Evolutionary conservation across 2,113 vertebrate genomes (phyloP).

Genomic region (Tenebrosternarchus preto): DNA sequence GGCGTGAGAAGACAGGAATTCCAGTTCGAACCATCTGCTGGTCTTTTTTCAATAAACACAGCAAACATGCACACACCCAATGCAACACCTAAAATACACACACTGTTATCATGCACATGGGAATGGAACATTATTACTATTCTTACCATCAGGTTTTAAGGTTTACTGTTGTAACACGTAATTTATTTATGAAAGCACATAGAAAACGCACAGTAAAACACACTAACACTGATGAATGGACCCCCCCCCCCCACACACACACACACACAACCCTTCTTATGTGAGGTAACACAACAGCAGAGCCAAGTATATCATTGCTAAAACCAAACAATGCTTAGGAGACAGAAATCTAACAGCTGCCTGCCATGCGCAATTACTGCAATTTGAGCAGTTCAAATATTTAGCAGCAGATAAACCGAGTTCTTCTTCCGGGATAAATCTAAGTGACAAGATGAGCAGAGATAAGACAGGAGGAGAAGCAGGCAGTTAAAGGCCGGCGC

Average conservation of each 20-base stretch:
- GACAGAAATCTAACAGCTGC: neutral
- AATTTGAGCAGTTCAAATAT: conserved; percentile 4
- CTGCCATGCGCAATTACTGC: neutral
- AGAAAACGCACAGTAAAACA: too few relatives aligned
- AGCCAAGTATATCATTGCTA: too few relatives aligned
- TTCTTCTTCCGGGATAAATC: neutral
- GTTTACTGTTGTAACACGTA: too few relatives aligned
- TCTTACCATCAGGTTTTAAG: too few relatives aligned
- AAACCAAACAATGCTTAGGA: neutral
- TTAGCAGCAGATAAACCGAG: neutral
- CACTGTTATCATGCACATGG: neutral
- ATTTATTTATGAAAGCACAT: too few relatives aligned
- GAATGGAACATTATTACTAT: neutral
- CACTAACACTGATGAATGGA: too few relatives aligned
- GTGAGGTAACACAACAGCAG: too few relatives aligned
- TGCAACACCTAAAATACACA: neutral
- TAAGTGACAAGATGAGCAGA: conserved; percentile 3
- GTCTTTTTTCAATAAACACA: conserved; percentile 33
- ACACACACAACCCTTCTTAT: too few relatives aligned
- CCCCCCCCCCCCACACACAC: too few relatives aligned
- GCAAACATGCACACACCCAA: conserved; percentile 5
- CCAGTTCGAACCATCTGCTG: conserved; percentile 55
- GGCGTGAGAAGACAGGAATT: conserved; percentile 51
- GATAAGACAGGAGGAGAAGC: conserved; percentile 5
- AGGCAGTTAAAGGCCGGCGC: neutral